Base-by-base conservation (phyloP, 2,113 vertebrate species). In the Rhinopithecus roxellana region DNA sequence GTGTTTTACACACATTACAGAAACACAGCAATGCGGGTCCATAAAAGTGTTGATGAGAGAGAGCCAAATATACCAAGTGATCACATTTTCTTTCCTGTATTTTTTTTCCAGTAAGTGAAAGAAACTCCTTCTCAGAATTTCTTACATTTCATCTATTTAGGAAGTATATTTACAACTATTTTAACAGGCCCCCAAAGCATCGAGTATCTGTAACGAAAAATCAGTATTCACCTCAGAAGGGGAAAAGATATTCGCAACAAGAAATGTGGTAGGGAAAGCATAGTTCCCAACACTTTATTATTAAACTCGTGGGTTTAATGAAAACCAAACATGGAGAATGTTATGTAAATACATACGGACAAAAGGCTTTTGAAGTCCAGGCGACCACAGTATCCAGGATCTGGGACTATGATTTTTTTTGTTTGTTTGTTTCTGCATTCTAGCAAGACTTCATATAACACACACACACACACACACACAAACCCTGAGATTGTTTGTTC, bases 1-100 rank as follows among this genome's bases (percentile, higher is more conserved):
- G 95, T 98, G 98, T 97, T 99, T 99, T 98, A 98, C 98, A 98
- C 96, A 94, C 96, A 98, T 98, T 98, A 98, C 95, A 95, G 98
- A 98, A 97, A 98, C 70, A 80, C 90, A 96, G 98, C 98, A 98
- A 98, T 93, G 94, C 84, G 20, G 95, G 97, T 86, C 98, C 97
- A 98, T 99, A 98, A 98, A 98, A 97, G 89, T 96, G 97, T 85
- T 79, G 97, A 98, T 97, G 97, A 98, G 96, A 98, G 94, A 72
- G 89, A 97, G 96, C 87, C 97, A 93, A 97, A 97, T 52, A 52
- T 93, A 97, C 97, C 89, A 97, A 96, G 95, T 59, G 87, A 97
- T 98, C 96, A 96, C 96, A 94, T 97, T 98, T 98, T 97, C 93
- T 98, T 96, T 92, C 84, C 97, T 64, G 95, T 98, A 96, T 98